Base-by-base conservation (phyloP, 2,888 invertebrate species). In the Masnerella sp. region DNA sequence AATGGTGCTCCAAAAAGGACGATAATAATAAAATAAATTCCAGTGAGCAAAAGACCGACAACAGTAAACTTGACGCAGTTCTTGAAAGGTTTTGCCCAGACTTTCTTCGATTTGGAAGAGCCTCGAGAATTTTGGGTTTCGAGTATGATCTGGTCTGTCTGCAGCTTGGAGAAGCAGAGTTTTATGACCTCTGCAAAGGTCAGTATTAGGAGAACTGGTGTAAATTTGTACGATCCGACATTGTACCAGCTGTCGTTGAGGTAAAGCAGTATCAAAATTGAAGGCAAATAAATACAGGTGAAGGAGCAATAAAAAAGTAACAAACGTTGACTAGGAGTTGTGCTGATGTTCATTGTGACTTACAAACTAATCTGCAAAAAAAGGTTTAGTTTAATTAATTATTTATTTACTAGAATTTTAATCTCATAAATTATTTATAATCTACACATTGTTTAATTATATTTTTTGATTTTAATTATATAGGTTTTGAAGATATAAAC, bases 1-100 rank as follows among this genome's bases (percentile, higher is more conserved):
- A 92, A 84, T 2, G 93, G 92, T 0, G 93, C 93, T 30, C 94
- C 93, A 78, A 93, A 93, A 47, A 93, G 79, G 47, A 94, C 90
- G 12, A 92, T 90, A 3, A 90, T 87, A 2, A 90, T 74, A 78
- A 92, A 92, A 82, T 90, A 92, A 58, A 90, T 81, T 32, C 88
- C 84, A 34, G 89, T 88, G 18, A 90, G 88, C 20, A 89, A 83
- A 0, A 89, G 74, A 1, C 90, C 81, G 42, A 89, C 88, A 3
- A 89, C 76, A 0, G 88, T 69, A 61, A 89, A 89, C 82, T 91
- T 92, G 5, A 90, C 69, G 5, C 89, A 80, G 71, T 91, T 90
- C 42, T 89, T 88, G 0, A 89, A 79, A 79, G 85, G 87, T 69
- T 86, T 89, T 58, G 86, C 88, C 79, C 83, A 88, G 9, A 86